phyloP scores from a whole-genome alignment of 2,113 vertebrate genomes.

The Acanthisitta chloris region DNA sequence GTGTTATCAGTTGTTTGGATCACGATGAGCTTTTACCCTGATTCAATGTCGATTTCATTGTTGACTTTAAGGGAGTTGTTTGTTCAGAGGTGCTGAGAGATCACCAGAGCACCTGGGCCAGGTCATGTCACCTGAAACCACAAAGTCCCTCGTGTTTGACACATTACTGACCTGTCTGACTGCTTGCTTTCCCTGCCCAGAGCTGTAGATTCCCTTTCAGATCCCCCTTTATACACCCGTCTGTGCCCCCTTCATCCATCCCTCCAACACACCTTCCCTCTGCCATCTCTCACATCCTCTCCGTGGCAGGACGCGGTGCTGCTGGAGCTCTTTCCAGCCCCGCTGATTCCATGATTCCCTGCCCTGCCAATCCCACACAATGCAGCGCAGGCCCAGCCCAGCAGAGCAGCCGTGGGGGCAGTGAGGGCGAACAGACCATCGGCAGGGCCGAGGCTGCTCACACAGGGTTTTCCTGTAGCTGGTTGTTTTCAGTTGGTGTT shows the following conservation, averaged over 20 bases:
- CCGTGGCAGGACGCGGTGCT: background rate
- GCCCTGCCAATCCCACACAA: background rate
- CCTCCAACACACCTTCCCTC: background rate
- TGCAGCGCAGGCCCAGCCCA: background rate
- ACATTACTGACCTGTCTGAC: background rate
- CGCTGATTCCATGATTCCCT: background rate
- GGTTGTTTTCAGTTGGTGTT: background rate
- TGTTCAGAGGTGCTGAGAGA: background rate
- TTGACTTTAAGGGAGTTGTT: background rate
- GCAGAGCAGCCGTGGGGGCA: accelerated
- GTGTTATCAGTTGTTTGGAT: background rate
- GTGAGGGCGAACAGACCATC: background rate
- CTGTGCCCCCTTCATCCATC: no score
- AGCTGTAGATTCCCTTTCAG: background rate
- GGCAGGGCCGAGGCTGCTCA: background rate
- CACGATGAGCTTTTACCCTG: accelerated
- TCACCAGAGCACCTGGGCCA: background rate
- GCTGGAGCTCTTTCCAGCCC: background rate
- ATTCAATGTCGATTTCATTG: accelerated
- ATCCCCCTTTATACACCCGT: no score
- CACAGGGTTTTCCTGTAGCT: background rate
- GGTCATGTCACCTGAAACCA: background rate
- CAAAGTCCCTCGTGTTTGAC: background rate
- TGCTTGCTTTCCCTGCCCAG: background rate
- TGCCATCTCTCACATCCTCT: accelerated